Base-by-base conservation (phyloP, 2,113 vertebrate genomes). In the Gallinago media region DNA sequence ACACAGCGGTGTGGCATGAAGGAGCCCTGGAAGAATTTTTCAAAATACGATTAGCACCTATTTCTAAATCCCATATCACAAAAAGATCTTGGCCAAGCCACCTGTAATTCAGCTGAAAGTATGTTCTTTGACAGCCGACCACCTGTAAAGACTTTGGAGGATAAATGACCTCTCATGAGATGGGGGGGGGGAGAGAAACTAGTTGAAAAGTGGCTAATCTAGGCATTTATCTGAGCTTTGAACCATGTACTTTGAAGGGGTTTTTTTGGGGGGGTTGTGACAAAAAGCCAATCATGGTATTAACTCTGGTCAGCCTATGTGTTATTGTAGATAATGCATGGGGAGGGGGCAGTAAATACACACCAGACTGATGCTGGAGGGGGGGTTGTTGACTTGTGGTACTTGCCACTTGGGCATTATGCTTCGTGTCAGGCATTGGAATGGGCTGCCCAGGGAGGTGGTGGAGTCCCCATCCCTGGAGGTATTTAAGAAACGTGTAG, bases 11-110 rank as follows among this genome's bases (percentile, higher is more conserved):
- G 4, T 93, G 79, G 68, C 79, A 71, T 63, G 84, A 95, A 84
- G 85, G 83, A 95, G 75, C 54, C 55, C 21, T 70, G 61, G 70
- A 96, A 94, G 76, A 86, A 84, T 92, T 96, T 96, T 84, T 81
- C 61, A 75, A 93, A 91, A 71, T 84, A 75, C 2, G 27, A 87
- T 94, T 86, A 96, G 52, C 65, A 78, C 68, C 59, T 94, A 54
- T 92, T 95, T 95, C 65, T 86, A 72, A 94, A 50, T 89, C 65
- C 76, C 36, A 0, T 88, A 89, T 94, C 76, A 36, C 63, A 86
- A 46, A 81, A 65, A 46, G 11, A 84, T 83, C 88, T 87, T 46
- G 65, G 79, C 86, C 56, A 84, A 75, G 72, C 84, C 38, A 62
- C 78, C 85, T 78, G 76, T 67, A 91, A 85, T 93, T 92, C 90